phyloP scores from a whole-genome alignment of 2,888 invertebrate species.

The Andrena praecox region DNA sequence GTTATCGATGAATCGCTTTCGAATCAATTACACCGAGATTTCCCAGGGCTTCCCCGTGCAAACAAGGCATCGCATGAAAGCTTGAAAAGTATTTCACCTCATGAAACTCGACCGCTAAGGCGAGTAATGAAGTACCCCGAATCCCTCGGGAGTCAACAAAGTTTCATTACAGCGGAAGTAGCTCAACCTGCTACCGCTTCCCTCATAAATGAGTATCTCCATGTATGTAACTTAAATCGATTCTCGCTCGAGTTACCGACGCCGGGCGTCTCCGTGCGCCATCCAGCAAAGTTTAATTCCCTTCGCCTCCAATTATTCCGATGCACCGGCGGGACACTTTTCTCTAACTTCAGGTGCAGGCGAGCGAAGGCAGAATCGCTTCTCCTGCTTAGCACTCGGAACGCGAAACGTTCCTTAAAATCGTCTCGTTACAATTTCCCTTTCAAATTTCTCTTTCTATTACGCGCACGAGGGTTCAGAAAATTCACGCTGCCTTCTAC shows the following conservation, averaged over 20 bases:
- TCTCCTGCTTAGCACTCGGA: not conserved
- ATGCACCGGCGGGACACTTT: slow-evolving; percentile 31
- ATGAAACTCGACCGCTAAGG: slow-evolving; percentile 46
- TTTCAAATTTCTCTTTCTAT: not conserved
- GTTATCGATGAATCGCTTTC: slow-evolving; percentile 14
- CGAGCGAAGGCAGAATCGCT: slow-evolving; percentile 10
- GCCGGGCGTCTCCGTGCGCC: slow-evolving; percentile 1
- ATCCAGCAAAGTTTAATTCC: slow-evolving; percentile 56
- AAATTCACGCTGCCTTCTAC: too few species aligned
- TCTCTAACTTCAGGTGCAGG: slow-evolving; percentile 39
- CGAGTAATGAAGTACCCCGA: slow-evolving; percentile 66
- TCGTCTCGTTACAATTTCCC: not conserved
- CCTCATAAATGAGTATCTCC: slow-evolving; percentile 63
- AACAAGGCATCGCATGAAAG: slow-evolving; percentile 51
- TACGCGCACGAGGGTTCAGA: not conserved
- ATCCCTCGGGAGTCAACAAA: slow-evolving; percentile 68
- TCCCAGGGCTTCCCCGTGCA: slow-evolving; percentile 17
- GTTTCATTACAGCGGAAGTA: slow-evolving; percentile 71
- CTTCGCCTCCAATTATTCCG: slow-evolving; percentile 62
- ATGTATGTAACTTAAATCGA: slow-evolving; percentile 68
- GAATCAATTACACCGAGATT: slow-evolving; percentile 58
- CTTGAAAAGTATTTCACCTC: slow-evolving; percentile 60
- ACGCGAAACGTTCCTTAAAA: not conserved
- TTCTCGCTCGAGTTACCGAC: slow-evolving; percentile 56
- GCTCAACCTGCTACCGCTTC: slow-evolving; percentile 43